phyloP scores from a whole-genome alignment of 1,140 invertebrate genomes.

The Ceratitis capitata region DNA sequence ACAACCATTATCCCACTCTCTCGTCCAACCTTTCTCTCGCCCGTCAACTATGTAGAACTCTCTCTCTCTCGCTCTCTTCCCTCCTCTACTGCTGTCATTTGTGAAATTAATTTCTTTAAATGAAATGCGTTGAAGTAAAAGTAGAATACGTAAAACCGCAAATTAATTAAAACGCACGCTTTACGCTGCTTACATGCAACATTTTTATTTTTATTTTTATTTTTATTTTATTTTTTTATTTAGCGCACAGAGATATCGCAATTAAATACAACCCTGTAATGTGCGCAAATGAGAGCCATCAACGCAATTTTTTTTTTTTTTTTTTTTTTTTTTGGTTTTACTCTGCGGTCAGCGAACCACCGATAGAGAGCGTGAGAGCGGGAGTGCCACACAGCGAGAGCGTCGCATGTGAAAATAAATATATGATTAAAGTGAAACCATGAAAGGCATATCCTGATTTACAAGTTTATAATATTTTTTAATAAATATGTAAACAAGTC shows the following conservation, averaged over 20 bases:
- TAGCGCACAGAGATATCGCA: not conserved
- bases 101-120: constrained; percentile 11
- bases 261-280: constrained; percentile 15
- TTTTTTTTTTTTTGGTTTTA: too few relatives aligned
- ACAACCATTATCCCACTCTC: not conserved
- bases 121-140: not conserved
- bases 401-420: not conserved
- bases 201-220: too few relatives aligned
- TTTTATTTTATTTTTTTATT: too few relatives aligned
- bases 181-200: too few relatives aligned
- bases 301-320: too few relatives aligned
- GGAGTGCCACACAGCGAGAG: not conserved
- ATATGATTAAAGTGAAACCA: not conserved
- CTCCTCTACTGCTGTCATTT: too few relatives aligned
- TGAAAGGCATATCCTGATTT: constrained; percentile 20
- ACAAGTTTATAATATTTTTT: not conserved
- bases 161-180: constrained; percentile 32
- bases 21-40: too few relatives aligned
- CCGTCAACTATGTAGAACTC: too few relatives aligned
- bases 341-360: constrained; percentile 6
- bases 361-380: too few relatives aligned
- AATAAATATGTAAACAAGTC: not conserved
- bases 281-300: not conserved
- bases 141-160: not conserved
- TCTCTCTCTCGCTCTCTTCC: too few relatives aligned